Conservation (phyloP, 2,797 vertebrate species). For the Knipowitschia caucasica region DNA sequence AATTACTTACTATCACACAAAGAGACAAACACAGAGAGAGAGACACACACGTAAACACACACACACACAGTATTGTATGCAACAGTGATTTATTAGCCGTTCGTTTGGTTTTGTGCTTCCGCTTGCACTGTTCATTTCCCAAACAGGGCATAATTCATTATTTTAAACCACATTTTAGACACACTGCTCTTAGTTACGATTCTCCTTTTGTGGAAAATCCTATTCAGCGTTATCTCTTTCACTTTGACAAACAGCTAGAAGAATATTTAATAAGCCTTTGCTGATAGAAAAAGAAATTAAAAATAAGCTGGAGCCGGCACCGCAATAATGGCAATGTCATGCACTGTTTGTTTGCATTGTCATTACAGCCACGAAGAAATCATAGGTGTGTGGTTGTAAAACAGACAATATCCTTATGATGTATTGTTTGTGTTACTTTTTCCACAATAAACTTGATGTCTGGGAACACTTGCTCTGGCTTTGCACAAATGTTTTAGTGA, state of each 20-base stretch:
- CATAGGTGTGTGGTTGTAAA: too few species aligned
- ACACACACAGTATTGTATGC: too few species aligned
- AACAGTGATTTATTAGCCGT: neutral
- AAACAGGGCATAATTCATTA: constrained; percentile 4
- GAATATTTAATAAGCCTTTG: constrained; percentile 22
- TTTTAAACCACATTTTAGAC: neutral
- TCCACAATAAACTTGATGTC: too few species aligned
- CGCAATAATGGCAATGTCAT: too few species aligned
- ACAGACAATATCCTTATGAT: too few species aligned
- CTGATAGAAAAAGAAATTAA: constrained; percentile 18
- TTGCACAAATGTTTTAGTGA: too few species aligned
- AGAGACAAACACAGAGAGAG: too few species aligned
- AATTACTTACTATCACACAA: too few species aligned
- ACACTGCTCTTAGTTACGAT: neutral
- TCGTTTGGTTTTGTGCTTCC: neutral
- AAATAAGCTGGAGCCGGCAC: constrained; percentile 13
- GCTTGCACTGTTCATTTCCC: neutral
- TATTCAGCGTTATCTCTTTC: constrained; percentile 10
- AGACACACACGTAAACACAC: too few species aligned
- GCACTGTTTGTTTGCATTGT: constrained; percentile 51
- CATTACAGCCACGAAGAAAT: constrained; percentile 50
- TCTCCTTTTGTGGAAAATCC: neutral
- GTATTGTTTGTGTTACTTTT: too few species aligned
- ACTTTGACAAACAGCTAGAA: constrained; percentile 18
- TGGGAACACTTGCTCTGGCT: too few species aligned